Base-by-base conservation (phyloP, 2,888 invertebrate species). In the Thymelicus lineola region DNA sequence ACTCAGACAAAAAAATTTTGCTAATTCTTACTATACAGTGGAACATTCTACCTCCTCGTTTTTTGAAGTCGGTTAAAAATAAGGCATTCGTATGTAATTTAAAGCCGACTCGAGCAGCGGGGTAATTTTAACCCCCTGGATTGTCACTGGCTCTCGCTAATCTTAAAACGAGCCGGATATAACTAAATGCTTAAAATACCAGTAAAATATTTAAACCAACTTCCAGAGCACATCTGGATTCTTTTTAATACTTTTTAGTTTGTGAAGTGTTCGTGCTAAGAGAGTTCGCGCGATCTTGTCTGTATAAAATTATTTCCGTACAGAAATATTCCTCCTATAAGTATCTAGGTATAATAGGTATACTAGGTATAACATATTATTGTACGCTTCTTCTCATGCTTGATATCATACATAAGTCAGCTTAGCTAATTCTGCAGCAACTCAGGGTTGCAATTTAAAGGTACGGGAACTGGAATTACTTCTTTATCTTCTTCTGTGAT, bases 221-320 rank as follows among this genome's bases (percentile, higher is more conserved):
- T 65, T 65, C 28, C 42, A n/a, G 38, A 14, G 55, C 64, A 42
- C 64, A 64, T 64, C 64, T 64, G 64, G 14, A 55, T 55, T 64
- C 62, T 38, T 64, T 64, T 64, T 55, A 55, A 17, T 63, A 28
- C 64, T 55, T 64, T 64, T 64, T 64, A 64, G 64, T 64, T 64
- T 55, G 60, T 17, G 14, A 53, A 63, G 17, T 50, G 53, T 63
- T 38, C 48, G 46, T 38, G 38, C 38, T 63, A 38, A 42, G 28
- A 36, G 60, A 63, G 63, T 63, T 63, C 53, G 63, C 53, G 36
- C 36, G 17, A 38, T 53, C 53, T 63, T 20, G 42, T 50, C 9
- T 9, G 48, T 9, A 17, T 50, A 50, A 50, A 50, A 50, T 50
- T 50, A 17, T 50, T 50, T 15, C 48, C 15, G n/a, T 50, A 15